Evolutionary conservation across 1,140 invertebrate species (phyloP).

Genomic region (Tetragonula clypearis): DNA sequence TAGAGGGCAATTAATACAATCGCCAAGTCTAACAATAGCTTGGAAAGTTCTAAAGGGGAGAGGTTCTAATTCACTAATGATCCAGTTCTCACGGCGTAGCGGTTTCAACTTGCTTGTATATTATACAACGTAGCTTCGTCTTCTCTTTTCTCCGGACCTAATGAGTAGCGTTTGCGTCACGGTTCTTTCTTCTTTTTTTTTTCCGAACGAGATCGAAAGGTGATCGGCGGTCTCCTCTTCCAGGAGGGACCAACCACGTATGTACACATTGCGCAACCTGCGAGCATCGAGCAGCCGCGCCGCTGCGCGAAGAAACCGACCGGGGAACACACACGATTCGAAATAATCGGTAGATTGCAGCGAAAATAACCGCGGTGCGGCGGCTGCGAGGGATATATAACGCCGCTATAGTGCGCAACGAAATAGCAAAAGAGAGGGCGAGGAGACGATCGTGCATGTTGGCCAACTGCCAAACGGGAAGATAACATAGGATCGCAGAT

Average conservation of each 20-base stretch:
- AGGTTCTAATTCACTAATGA: slow-evolving; percentile 12
- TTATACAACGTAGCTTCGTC: not conserved
- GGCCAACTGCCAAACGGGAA: slow-evolving; percentile 64
- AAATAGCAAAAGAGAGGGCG: slow-evolving; percentile 66
- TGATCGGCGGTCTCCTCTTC: not conserved
- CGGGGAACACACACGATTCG: slow-evolving; percentile 37
- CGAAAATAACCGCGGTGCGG: slow-evolving; percentile 60
- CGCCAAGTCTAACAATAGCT: not conserved
- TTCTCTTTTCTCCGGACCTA: not conserved
- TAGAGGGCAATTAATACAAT: slow-evolving; percentile 16
- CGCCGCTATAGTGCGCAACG: slow-evolving; percentile 14
- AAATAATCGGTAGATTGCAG: slow-evolving; percentile 55
- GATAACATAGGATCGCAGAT: slow-evolving; percentile 62
- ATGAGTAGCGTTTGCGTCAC: slow-evolving; percentile 38
- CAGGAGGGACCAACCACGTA: not conserved
- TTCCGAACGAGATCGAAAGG: not conserved
- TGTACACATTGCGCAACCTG: slow-evolving; percentile 43
- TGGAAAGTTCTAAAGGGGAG: not conserved
- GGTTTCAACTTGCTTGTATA: not conserved
- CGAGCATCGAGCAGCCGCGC: too few relatives aligned
- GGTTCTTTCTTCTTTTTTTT: not conserved
- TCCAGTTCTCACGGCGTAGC: slow-evolving; percentile 43
- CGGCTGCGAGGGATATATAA: slow-evolving; percentile 61
- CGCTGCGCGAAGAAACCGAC: not conserved
- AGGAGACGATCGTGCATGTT: slow-evolving; percentile 40